Percentiles rank a stretch among this genome's conserved stretches.
These are phyloP conservation scores for Scaptomyza graminum DNA, from an alignment of 1,140 invertebrate genomes.

Conservation along the genomic window DNA sequence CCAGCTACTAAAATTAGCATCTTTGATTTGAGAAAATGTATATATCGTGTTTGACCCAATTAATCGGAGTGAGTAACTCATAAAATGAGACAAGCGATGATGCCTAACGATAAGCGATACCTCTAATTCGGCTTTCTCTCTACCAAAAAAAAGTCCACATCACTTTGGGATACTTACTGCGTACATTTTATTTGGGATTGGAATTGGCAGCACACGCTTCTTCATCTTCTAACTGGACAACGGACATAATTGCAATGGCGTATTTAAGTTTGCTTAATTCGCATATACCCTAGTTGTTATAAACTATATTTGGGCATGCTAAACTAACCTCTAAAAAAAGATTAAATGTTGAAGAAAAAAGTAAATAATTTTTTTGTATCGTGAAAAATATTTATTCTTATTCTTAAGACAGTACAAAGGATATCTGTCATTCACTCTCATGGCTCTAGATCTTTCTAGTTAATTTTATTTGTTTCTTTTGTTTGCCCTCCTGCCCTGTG, in stretches of 20 bases:
- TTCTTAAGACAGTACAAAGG: too few relatives aligned
- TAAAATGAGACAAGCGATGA: constrained; percentile 68
- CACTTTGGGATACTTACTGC: constrained; percentile 14
- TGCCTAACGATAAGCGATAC: constrained; percentile 50
- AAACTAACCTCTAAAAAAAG: background rate
- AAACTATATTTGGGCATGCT: background rate
- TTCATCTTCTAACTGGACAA: constrained; percentile 27
- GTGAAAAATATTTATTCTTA: too few relatives aligned
- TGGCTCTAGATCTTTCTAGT: background rate
- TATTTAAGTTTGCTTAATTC: constrained; percentile 39
- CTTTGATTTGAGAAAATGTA: constrained; percentile 64
- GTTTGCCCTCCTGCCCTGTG: background rate
- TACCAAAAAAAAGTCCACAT: background rate
- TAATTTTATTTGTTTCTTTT: constrained; percentile 13
- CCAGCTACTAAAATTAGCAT: constrained; percentile 62
- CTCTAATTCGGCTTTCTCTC: constrained; percentile 63
- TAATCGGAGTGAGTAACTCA: constrained; percentile 70
- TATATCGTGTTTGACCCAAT: constrained; percentile 59
- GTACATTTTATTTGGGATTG: constrained; percentile 39
- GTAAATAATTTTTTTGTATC: too few relatives aligned
- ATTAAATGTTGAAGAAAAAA: too few relatives aligned
- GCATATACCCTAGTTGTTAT: constrained; percentile 3
- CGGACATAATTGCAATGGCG: constrained; percentile 58
- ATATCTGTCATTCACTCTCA: too few relatives aligned
- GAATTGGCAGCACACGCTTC: constrained; percentile 52